These are phyloP conservation scores for Maniola jurtina DNA, from an alignment of 1,140 invertebrate genomes.

Conservation along the genomic window DNA sequence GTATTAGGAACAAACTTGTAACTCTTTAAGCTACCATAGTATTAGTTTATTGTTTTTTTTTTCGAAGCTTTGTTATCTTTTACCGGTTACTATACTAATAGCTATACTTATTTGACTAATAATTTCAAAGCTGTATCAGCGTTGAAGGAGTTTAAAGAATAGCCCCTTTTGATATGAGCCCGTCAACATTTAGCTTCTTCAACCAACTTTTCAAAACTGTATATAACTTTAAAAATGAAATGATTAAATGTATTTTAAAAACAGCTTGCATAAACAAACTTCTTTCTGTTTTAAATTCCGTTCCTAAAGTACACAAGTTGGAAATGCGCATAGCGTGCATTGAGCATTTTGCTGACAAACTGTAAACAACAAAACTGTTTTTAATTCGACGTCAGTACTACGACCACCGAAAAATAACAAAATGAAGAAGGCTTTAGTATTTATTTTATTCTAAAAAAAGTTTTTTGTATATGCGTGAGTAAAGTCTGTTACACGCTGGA, in stretches of 20 bases:
- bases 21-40: too few relatives aligned
- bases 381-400: background rate
- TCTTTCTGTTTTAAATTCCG: background rate
- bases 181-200: background rate
- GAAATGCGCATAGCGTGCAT: slow-evolving; percentile 2
- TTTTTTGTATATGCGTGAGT: too few relatives aligned
- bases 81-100: too few relatives aligned
- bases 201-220: background rate
- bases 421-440: background rate
- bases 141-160: background rate
- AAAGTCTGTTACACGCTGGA: too few relatives aligned
- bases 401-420: background rate
- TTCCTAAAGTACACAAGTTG: background rate
- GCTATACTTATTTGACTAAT: too few relatives aligned
- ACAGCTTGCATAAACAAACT: background rate
- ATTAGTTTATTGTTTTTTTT: too few relatives aligned
- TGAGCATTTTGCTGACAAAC: background rate
- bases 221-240: background rate
- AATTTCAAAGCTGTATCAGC: background rate
- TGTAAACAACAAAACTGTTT: background rate
- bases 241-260: slow-evolving; percentile 1
- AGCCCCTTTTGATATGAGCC: background rate
- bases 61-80: too few relatives aligned
- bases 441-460: too few relatives aligned
- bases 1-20: too few relatives aligned